phyloP scores from a whole-genome alignment of 2,797 vertebrate species.

The Lepus townsendii region DNA sequence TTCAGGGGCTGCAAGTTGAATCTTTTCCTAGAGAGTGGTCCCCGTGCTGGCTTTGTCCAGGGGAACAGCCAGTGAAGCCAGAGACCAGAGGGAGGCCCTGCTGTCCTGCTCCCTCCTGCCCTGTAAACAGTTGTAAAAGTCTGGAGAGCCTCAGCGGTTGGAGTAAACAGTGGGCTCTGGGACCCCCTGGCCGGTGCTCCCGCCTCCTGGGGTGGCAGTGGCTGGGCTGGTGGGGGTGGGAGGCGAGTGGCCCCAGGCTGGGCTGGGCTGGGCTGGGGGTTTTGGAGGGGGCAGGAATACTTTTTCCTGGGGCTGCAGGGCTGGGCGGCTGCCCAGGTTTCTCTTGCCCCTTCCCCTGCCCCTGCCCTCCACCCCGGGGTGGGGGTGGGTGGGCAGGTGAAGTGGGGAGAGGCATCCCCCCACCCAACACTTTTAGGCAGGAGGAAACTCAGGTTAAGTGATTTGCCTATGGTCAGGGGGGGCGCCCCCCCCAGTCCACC shows the following conservation, averaged over 20 bases:
- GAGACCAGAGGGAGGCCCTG: slow-evolving; percentile 22
- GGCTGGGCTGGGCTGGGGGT: neutral
- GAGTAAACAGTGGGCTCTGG: slow-evolving; percentile 7
- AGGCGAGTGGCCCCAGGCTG: neutral
- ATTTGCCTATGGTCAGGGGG: slow-evolving; percentile 25
- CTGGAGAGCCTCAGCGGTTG: slow-evolving; percentile 1
- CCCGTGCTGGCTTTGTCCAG: slow-evolving; percentile 19
- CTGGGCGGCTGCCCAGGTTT: neutral
- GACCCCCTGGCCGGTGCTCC: neutral
- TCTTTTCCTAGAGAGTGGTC: neutral
- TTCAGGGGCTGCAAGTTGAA: neutral
- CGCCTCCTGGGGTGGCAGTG: neutral
- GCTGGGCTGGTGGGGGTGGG: neutral
- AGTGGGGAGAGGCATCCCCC: neutral
- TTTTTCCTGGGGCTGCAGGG: neutral
- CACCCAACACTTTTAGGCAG: neutral
- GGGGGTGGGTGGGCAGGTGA: neutral
- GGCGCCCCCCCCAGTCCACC: too few species aligned
- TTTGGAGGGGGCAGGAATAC: neutral
- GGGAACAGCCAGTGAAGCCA: neutral
- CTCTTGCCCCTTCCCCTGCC: neutral
- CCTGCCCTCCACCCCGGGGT: too few species aligned
- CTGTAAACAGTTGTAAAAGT: slow-evolving; percentile 37
- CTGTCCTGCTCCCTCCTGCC: slow-evolving; percentile 24
- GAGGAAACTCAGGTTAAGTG: slow-evolving; percentile 11